These are phyloP conservation scores for Lepetodrilus schrolli DNA, from an alignment of 2,888 invertebrate species.

Conservation along the genomic window DNA sequence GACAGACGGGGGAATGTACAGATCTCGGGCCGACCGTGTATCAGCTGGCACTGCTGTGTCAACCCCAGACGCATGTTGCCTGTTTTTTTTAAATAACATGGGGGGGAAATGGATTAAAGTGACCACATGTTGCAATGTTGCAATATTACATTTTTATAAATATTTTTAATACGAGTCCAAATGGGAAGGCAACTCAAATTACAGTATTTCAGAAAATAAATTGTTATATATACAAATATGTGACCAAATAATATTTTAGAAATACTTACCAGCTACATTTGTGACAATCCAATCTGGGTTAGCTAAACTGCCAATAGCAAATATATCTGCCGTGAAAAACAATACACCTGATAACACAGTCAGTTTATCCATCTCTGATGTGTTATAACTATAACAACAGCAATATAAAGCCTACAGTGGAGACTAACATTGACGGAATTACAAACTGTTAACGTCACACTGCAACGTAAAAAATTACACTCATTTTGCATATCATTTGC, in stretches of 20 bases:
- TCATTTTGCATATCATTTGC: no score
- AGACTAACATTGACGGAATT: no score
- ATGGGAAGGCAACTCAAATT: no score
- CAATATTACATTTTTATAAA: background rate
- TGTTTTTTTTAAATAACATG: no score
- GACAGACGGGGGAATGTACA: conserved; percentile 57
- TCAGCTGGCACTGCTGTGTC: conserved; percentile 59
- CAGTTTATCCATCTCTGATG: conserved; percentile 55
- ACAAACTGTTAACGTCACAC: no score
- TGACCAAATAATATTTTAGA: background rate
- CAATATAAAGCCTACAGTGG: no score
- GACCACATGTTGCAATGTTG: no score
- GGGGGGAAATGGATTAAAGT: no score
- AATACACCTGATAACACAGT: conserved; percentile 60
- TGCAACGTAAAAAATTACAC: no score
- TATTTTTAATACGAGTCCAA: no score
- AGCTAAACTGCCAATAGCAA: conserved; percentile 64
- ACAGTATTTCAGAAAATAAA: no score
- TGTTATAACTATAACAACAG: background rate
- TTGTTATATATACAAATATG: no score
- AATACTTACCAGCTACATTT: conserved; percentile 56
- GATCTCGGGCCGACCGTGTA: conserved; percentile 53
- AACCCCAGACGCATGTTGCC: conserved; percentile 59
- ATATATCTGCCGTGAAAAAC: conserved; percentile 62
- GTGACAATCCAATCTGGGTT: conserved; percentile 66